phyloP scores from a whole-genome alignment of 2,888 invertebrate species.

The Anticlea derivata region DNA sequence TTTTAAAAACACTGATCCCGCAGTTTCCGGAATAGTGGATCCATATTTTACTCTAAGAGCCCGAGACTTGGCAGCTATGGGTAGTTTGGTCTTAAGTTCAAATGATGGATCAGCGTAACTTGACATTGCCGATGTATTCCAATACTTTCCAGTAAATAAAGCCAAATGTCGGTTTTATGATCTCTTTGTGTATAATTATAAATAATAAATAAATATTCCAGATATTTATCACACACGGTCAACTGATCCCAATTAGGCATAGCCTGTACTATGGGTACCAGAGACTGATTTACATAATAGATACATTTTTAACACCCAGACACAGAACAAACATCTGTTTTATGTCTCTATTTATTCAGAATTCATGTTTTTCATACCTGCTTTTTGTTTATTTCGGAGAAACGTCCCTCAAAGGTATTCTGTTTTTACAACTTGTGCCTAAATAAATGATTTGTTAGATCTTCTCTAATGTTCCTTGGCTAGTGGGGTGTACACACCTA shows the following conservation, averaged over 20 bases:
- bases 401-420: slow-evolving; percentile 4
- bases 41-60: slow-evolving; percentile 40
- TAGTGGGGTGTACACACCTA: too few relatives aligned
- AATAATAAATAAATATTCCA: too few relatives aligned
- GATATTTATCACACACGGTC: too few relatives aligned
- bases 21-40: slow-evolving; percentile 37
- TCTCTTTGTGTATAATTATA: not conserved
- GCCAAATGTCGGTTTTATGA: not conserved
- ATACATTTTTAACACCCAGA: too few relatives aligned
- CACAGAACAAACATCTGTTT: too few relatives aligned
- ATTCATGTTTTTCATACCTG: not conserved
- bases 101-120: slow-evolving; percentile 13
- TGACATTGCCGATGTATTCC: not conserved
- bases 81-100: slow-evolving; percentile 1
- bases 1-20: slow-evolving; percentile 41
- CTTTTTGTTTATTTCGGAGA: not conserved
- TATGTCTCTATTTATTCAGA: not conserved
- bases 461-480: not conserved
- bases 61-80: slow-evolving; percentile 24
- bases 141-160: slow-evolving; percentile 1
- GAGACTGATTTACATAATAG: too few relatives aligned
- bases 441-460: slow-evolving; percentile 2
- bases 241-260: too few relatives aligned
- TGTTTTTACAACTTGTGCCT: not conserved
- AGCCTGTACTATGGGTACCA: too few relatives aligned